Percentiles rank a stretch among this genome's conserved stretches.
These are phyloP conservation scores for Tolypeutes matacus DNA, from an alignment of 2,797 vertebrate genomes.

Conservation along the genomic window DNA sequence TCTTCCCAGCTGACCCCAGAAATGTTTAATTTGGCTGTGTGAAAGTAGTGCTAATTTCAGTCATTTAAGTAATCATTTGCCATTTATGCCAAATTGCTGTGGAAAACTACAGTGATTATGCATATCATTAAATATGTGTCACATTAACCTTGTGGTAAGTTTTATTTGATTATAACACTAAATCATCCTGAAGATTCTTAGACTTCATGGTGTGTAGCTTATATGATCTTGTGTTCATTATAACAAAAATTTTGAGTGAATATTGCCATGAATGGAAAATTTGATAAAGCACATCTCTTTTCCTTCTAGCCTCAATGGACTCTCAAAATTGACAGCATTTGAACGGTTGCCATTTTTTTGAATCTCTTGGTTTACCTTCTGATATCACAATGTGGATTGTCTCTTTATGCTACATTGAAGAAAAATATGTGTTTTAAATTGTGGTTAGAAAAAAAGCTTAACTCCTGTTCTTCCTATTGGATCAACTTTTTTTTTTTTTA, in stretches of 20 bases:
- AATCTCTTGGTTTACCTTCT: slow-evolving; percentile 13
- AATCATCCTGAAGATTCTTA: slow-evolving; percentile 32
- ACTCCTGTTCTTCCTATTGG: background rate
- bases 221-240: background rate
- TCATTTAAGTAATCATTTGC: slow-evolving; percentile 66
- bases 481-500: background rate
- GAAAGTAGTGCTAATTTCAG: slow-evolving; percentile 65
- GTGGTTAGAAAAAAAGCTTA: background rate
- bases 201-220: slow-evolving; percentile 24
- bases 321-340: background rate
- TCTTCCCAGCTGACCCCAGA: slow-evolving; percentile 40
- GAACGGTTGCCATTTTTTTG: background rate
- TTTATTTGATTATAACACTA: slow-evolving; percentile 38
- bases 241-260: slow-evolving; percentile 5
- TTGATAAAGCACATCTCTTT: background rate
- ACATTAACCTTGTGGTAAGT: slow-evolving; percentile 2
- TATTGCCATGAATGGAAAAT: background rate
- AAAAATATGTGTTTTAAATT: slow-evolving; percentile 33
- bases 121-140: slow-evolving; percentile 42
- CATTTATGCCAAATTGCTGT: slow-evolving; percentile 61
- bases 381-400: background rate
- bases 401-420: background rate
- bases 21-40: slow-evolving; percentile 50
- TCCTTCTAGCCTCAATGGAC: background rate
- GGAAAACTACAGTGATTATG: slow-evolving; percentile 40